Conservation (phyloP, 2,888 invertebrate genomes). For the Agriopis marginaria region DNA sequence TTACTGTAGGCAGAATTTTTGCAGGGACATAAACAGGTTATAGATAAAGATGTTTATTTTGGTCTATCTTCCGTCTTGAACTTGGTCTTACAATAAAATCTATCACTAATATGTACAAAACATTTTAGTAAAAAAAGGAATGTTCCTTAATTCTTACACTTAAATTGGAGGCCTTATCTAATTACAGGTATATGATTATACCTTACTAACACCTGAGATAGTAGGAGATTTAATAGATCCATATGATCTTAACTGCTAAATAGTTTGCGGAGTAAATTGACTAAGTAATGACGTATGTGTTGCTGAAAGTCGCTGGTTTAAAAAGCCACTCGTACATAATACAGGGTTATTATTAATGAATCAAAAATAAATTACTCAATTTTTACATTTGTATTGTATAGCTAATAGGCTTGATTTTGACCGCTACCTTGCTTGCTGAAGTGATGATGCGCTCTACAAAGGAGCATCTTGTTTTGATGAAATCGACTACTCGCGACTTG, state of each 20-base stretch:
- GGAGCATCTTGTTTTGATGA: too few species aligned
- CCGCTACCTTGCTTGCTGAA: too few species aligned
- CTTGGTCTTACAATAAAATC: conserved; percentile 61
- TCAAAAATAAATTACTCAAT: too few species aligned
- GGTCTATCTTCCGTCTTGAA: conserved; percentile 47
- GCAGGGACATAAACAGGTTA: not conserved
- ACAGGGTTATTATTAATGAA: too few species aligned
- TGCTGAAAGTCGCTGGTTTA: conserved; percentile 51
- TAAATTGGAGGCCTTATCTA: conserved; percentile 49
- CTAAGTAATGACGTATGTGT: conserved; percentile 68
- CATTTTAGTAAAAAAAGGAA: conserved; percentile 43
- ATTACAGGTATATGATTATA: conserved; percentile 49
- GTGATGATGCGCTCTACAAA: too few species aligned
- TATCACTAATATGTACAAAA: conserved; percentile 81
- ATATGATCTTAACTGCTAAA: conserved; percentile 60
- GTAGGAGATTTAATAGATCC: conserved; percentile 54
- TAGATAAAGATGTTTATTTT: conserved; percentile 41
- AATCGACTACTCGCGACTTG: too few species aligned
- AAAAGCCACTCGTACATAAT: not conserved
- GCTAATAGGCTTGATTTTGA: too few species aligned
- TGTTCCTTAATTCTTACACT: conserved; percentile 50
- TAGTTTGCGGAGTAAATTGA: conserved; percentile 78
- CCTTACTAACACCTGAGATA: conserved; percentile 56
- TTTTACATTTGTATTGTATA: too few species aligned
- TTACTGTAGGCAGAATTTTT: not conserved